phyloP scores from a whole-genome alignment of 2,888 invertebrate species.

The Tortrix viridana region DNA sequence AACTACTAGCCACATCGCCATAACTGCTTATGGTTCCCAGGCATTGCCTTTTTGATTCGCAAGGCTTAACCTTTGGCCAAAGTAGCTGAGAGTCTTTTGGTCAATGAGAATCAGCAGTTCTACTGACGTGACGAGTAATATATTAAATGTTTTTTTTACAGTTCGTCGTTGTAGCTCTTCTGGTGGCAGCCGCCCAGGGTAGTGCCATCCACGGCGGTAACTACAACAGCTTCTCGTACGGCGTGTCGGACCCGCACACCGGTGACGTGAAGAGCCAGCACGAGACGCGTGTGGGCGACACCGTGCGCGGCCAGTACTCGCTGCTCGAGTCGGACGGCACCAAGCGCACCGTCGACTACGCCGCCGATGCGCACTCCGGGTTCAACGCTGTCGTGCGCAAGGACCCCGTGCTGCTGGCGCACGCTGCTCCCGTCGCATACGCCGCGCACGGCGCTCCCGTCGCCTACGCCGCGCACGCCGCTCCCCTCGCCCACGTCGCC shows the following conservation, averaged over 20 bases:
- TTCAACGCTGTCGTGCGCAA: constrained; percentile 45
- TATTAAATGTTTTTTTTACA: constrained; percentile 46
- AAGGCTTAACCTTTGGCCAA: too few relatives aligned
- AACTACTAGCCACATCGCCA: too few relatives aligned
- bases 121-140: too few relatives aligned
- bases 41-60: too few relatives aligned
- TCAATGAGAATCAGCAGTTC: too few relatives aligned
- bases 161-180: constrained; percentile 41
- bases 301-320: constrained; percentile 60
- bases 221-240: constrained; percentile 43
- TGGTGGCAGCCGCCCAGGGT: constrained; percentile 41
- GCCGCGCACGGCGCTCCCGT: constrained; percentile 38
- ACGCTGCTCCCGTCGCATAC: constrained; percentile 35
- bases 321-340: constrained; percentile 77
- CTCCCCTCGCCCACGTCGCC: constrained; percentile 38
- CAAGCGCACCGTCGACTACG: constrained; percentile 75
- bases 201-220: constrained; percentile 41
- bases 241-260: constrained; percentile 43
- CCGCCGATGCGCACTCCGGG: constrained; percentile 44
- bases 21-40: too few relatives aligned
- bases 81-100: too few relatives aligned
- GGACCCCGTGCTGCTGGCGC: constrained; percentile 36
- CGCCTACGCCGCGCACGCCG: constrained; percentile 32
- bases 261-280: constrained; percentile 58
- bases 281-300: constrained; percentile 78